phyloP scores from a whole-genome alignment of 1,140 invertebrate genomes.

The Heliconius hewitsoni region DNA sequence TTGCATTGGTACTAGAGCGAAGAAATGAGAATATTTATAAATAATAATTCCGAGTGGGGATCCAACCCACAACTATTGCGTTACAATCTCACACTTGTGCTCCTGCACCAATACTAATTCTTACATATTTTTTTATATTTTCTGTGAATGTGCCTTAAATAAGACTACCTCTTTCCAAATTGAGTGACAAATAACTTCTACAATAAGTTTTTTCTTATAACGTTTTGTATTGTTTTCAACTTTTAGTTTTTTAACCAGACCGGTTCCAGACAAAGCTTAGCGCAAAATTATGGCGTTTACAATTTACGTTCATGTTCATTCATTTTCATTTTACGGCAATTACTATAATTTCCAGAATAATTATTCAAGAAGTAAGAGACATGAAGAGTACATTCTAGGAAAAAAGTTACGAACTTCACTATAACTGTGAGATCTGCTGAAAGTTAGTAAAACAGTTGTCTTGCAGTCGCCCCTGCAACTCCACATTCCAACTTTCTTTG shows the following conservation, averaged over 20 bases:
- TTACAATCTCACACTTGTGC: no score
- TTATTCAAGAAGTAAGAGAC: conserved; percentile 16
- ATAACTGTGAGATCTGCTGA: conserved; percentile 13
- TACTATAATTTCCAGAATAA: conserved; percentile 7
- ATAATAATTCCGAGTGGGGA: no score
- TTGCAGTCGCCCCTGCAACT: conserved; percentile 19
- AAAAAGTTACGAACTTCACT: conserved; percentile 25
- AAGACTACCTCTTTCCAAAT: no score
- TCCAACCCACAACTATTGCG: no score
- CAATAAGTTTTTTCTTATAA: no score
- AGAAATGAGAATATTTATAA: no score
- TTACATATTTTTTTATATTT: no score
- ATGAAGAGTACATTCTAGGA: conserved; percentile 5
- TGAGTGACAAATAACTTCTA: no score
- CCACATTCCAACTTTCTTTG: conserved; percentile 19
- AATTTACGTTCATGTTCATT: not conserved
- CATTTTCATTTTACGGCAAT: not conserved
- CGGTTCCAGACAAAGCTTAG: not conserved
- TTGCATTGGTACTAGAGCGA: no score
- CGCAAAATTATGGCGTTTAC: not conserved
- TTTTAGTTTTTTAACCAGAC: not conserved
- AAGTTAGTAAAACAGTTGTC: conserved; percentile 31
- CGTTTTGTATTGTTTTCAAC: not conserved
- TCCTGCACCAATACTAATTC: no score
- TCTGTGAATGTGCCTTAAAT: no score